Evolutionary conservation across 2,888 invertebrate genomes (phyloP).

Genomic region (Chrysotoxum bicinctum): DNA sequence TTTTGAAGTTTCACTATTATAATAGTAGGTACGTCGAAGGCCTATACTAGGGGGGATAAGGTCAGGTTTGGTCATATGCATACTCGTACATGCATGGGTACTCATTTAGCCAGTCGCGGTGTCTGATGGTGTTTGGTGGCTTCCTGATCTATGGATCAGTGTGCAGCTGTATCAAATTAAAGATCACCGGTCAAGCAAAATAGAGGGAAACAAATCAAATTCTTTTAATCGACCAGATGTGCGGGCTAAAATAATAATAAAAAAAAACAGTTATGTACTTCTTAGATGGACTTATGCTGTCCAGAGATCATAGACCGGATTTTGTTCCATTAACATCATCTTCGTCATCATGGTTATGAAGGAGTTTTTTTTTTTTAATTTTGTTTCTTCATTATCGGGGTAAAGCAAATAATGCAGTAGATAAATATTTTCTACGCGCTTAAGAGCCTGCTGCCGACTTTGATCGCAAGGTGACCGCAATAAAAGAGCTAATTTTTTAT

Average conservation of each 20-base stretch:
- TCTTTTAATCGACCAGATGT: constrained; percentile 14
- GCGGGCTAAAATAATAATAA: neutral
- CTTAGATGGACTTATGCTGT: constrained; percentile 21
- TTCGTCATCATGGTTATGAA: constrained; percentile 45
- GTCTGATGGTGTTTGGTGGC: neutral
- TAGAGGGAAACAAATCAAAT: constrained; percentile 59
- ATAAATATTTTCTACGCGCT: neutral
- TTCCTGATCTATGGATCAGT: constrained; percentile 15
- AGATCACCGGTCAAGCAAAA: constrained; percentile 47
- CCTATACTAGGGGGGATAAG: constrained; percentile 7
- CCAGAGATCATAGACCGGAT: constrained; percentile 49
- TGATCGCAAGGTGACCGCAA: constrained; percentile 9
- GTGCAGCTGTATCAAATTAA: constrained; percentile 43
- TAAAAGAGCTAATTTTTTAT: neutral
- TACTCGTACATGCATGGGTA: neutral
- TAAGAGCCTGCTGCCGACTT: constrained; percentile 9
- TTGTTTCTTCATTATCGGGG: too few relatives aligned
- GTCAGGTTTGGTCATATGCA: constrained; percentile 16
- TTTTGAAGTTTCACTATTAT: constrained; percentile 21
- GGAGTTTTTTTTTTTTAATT: neutral
- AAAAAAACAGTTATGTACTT: neutral
- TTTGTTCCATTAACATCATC: constrained; percentile 59
- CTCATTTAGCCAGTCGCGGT: constrained; percentile 18
- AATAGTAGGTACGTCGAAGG: neutral
- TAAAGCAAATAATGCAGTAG: neutral